A percentile compares a stretch with the other conserved stretches of the same genome.
phyloP scores from a whole-genome alignment of 2,113 vertebrate genomes.

The Ceuthmochares aereus region DNA sequence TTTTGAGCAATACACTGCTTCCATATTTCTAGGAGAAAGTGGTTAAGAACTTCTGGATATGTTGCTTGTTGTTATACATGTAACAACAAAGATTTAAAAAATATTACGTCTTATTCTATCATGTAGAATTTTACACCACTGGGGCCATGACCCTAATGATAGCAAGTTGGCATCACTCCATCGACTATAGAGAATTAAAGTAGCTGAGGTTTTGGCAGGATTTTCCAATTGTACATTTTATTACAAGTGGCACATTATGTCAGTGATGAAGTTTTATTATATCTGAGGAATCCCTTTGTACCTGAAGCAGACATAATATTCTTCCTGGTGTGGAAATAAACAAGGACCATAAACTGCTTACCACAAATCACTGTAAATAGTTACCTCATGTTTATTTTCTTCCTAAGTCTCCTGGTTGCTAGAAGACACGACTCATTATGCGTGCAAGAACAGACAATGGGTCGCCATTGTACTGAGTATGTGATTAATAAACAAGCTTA shows the following conservation, averaged over 20 bases:
- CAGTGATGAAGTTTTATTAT: not conserved
- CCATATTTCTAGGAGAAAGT: not conserved
- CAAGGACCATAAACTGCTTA: not conserved
- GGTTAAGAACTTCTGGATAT: not conserved
- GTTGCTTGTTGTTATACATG: not conserved
- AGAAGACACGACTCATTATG: not conserved
- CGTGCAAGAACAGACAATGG: not conserved
- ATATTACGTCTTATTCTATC: not conserved
- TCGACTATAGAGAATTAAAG: not conserved
- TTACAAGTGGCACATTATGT: not conserved
- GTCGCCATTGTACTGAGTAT: not conserved
- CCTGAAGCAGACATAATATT: not conserved
- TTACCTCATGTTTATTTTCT: conserved; percentile 39
- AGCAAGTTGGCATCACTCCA: not conserved
- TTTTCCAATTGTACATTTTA: conserved; percentile 8
- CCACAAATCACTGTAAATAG: not conserved
- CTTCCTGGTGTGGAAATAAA: not conserved
- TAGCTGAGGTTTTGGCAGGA: conserved; percentile 8
- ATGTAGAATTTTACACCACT: not conserved
- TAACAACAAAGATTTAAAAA: not conserved
- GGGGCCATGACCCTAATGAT: not conserved
- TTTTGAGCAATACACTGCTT: not conserved
- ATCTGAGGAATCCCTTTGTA: conserved; percentile 51
- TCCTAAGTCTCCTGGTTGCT: not conserved
- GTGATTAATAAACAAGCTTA: conserved; percentile 24